These are phyloP conservation scores for Oreochromis mossambicus DNA, from an alignment of 2,797 vertebrate genomes.

Conservation along the genomic window DNA sequence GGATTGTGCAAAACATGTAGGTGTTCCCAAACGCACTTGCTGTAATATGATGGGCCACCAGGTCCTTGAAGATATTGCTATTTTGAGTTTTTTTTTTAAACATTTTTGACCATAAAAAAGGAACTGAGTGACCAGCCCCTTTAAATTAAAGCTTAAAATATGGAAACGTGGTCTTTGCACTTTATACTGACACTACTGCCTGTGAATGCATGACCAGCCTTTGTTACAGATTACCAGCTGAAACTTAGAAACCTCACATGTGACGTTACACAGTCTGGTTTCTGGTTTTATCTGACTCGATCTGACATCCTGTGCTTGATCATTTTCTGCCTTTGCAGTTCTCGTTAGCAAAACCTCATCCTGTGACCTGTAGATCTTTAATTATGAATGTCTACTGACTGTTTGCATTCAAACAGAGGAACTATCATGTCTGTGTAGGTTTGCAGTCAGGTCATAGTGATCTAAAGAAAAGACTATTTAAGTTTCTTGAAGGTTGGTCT, in stretches of 20 bases:
- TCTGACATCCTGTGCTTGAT: not conserved
- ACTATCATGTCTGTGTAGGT: not conserved
- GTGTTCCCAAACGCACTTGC: not conserved
- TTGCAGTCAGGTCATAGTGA: not conserved
- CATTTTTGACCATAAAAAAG: not conserved
- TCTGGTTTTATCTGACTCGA: not conserved
- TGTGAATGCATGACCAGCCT: not conserved
- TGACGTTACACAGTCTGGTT: not conserved
- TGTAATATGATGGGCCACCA: not conserved
- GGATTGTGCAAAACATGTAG: not conserved
- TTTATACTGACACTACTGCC: not conserved
- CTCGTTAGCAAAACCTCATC: not conserved
- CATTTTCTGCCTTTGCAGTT: not conserved
- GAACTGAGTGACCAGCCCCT: rapidly evolving
- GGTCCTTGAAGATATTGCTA: not conserved
- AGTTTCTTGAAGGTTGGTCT: not conserved
- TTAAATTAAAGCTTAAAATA: not conserved
- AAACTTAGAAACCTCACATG: not conserved
- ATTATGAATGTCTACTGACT: not conserved
- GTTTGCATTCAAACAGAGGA: not conserved
- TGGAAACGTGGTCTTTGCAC: not conserved
- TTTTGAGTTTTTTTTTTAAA: not conserved
- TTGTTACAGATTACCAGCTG: not conserved
- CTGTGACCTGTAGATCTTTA: not conserved
- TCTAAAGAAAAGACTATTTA: not conserved